Conservation (phyloP, 2,797 vertebrate species). For the Sciurus vulgaris region DNA sequence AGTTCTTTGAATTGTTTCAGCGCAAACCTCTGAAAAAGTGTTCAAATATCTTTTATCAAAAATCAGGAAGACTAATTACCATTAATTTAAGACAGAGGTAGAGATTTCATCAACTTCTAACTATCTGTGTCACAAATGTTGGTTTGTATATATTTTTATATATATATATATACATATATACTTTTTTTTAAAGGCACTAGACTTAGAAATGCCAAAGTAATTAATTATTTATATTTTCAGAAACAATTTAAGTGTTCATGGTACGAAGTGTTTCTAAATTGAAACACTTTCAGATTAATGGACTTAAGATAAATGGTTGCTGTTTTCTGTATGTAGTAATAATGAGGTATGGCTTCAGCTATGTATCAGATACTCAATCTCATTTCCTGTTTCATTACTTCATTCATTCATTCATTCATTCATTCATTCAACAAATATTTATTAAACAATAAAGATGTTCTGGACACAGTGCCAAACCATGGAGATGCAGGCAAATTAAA, state of each 20-base stretch:
- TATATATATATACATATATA: neutral
- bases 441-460: conserved; percentile 17
- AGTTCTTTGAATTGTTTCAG: conserved; percentile 43
- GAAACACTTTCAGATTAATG: conserved; percentile 82
- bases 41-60: conserved; percentile 35
- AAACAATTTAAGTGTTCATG: conserved; percentile 68
- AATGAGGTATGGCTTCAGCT: conserved; percentile 42
- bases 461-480: neutral
- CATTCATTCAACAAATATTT: conserved; percentile 65
- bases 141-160: conserved; percentile 44
- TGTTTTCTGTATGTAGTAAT: conserved; percentile 56
- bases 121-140: conserved; percentile 80
- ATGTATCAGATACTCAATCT: conserved; percentile 25
- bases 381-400: conserved; percentile 31
- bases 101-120: conserved; percentile 44
- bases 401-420: conserved; percentile 14
- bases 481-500: neutral
- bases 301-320: conserved; percentile 73
- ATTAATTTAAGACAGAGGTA: neutral
- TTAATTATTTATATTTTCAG: conserved; percentile 74
- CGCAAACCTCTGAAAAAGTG: neutral
- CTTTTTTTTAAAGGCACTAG: conserved; percentile 57
- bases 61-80: conserved; percentile 32
- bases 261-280: conserved; percentile 80
- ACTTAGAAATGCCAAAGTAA: conserved; percentile 71